phyloP scores from a whole-genome alignment of 1,140 invertebrate genomes.

The Pseudobourletiella spinata region DNA sequence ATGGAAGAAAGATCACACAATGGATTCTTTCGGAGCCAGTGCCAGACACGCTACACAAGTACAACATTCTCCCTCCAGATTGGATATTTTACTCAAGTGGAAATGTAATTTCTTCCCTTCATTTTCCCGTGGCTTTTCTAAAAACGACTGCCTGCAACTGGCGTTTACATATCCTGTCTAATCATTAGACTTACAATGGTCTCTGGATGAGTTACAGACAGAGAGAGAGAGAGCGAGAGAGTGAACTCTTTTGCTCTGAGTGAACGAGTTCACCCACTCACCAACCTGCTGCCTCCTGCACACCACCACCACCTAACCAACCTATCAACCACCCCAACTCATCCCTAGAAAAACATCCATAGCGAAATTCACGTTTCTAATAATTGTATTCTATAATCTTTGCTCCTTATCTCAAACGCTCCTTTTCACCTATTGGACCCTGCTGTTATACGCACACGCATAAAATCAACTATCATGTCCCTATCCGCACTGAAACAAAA shows the following conservation, averaged over 20 bases:
- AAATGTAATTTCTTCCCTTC: constrained; percentile 35
- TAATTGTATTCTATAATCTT: not conserved
- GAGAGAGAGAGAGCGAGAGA: too few species aligned
- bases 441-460: too few species aligned
- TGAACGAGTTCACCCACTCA: not conserved
- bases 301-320: not conserved
- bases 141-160: constrained; percentile 26
- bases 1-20: constrained; percentile 20
- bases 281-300: not conserved
- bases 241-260: too few species aligned
- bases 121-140: constrained; percentile 11
- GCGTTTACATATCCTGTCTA: constrained; percentile 32
- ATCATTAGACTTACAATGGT: constrained; percentile 18
- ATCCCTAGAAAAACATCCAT: not conserved
- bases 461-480: too few species aligned
- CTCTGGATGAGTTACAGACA: constrained; percentile 8
- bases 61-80: constrained; percentile 20
- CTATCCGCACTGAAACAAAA: too few species aligned
- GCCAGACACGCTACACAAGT: constrained; percentile 18
- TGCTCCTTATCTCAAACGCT: too few species aligned
- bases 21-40: constrained; percentile 20
- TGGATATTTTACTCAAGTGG: constrained; percentile 35
- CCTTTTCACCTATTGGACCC: too few species aligned
- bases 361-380: not conserved
- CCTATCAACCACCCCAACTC: not conserved